Evolutionary conservation across 2,113 vertebrate species (phyloP), one percentile per base, ranked within the genome.

Genomic region (Neopipo cinnamomea): DNA sequence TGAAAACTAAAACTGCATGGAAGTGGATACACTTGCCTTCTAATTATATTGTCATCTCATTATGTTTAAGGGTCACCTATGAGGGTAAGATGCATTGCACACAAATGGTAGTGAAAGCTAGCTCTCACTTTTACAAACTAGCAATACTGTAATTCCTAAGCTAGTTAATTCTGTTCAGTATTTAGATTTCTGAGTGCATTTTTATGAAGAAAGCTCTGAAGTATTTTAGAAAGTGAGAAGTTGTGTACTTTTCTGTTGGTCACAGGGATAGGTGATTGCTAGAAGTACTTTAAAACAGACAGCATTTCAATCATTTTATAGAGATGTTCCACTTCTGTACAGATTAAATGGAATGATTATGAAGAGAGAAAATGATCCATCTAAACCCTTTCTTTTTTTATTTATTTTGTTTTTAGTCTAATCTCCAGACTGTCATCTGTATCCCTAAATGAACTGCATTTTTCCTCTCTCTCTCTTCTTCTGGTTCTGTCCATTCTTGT

Each of bases 401-500:
- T 68, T 31, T 62, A 37, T 33, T 89, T 92, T 91, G 68, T 22
- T 92, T 87, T 82, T 76, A 47, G 41, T 72, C 65, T 95, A 74
- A 83, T 89, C 44, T 47, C 73, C 24, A 71, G 42, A 88, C 46
- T 93, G 49, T 92, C 75, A 58, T 83, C 88, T 94, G 47, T 93
- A 88, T 92, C 76, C 93, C 70, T 92, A 94, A 96, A 91, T 88
- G 88, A 96, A 96, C 65, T 86, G 78, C 72, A 16, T 94, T 97
- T 92, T 92, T 91, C 79, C 79, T 93, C 95, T 95, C 76, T 93
- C 47, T 95, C 52, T 90, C 63, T 89, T 94, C 92, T 94, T 93
- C 90, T 96, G 96, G 95, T 96, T 90, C 92, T 96, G 92, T 97
- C 86, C 93, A 81, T 94, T 96, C 83, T 94, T 96, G 85, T 95